Evolutionary conservation across 2,888 invertebrate species (phyloP).

Genomic region (Eilema caniola): DNA sequence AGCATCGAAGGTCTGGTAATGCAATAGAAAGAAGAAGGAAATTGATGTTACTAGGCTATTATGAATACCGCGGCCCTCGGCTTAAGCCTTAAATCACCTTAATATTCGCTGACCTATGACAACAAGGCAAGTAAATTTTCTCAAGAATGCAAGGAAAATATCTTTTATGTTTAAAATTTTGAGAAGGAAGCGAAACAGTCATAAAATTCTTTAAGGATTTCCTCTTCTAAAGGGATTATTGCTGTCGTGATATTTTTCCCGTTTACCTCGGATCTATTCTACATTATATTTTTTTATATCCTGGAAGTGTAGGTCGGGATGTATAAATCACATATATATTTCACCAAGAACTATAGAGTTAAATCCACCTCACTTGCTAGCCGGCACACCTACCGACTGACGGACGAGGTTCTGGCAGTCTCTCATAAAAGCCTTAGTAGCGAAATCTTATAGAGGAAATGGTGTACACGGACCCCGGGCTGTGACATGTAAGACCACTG

Average conservation of each 20-base stretch:
- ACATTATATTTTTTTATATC: no score
- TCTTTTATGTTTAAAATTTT: background rate
- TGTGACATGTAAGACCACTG: no score
- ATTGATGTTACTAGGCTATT: conserved; percentile 11
- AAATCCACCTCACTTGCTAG: no score
- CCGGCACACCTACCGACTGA: no score
- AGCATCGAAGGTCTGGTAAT: conserved; percentile 12
- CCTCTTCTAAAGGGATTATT: background rate
- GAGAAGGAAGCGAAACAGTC: background rate
- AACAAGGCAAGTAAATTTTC: conserved; percentile 8
- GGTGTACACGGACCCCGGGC: no score
- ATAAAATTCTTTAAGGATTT: background rate
- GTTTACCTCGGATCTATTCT: no score
- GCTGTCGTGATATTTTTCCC: background rate
- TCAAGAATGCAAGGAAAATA: background rate
- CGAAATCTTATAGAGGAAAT: no score
- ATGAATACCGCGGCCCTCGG: background rate
- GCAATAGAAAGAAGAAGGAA: background rate
- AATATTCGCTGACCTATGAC: conserved; percentile 13
- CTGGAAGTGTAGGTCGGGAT: no score
- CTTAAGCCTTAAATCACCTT: conserved; percentile 13
- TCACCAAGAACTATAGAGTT: no score
- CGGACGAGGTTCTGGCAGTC: no score
- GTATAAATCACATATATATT: no score
- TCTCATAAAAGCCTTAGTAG: no score